Evolutionary conservation across 2,888 invertebrate genomes (phyloP).

Genomic region (Petrophora chlorosata): DNA sequence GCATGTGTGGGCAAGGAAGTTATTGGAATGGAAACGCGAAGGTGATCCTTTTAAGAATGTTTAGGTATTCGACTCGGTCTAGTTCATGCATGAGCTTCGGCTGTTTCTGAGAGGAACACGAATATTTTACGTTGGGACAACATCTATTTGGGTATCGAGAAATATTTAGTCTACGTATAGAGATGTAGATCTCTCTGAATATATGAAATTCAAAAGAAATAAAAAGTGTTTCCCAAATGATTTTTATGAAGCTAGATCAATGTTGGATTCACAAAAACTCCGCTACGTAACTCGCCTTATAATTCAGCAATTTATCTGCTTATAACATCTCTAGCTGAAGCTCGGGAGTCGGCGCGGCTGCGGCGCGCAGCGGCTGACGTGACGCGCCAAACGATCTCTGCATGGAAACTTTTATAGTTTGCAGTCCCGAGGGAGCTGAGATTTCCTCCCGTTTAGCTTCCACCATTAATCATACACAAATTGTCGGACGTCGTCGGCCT

Average conservation of each 20-base stretch:
- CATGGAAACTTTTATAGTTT: conserved; percentile 41
- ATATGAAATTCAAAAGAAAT: too few species aligned
- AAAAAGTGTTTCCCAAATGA: too few species aligned
- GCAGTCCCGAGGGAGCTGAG: conserved; percentile 40
- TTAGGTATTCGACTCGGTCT: conserved; percentile 27
- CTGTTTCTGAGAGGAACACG: conserved; percentile 2
- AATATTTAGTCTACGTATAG: background rate
- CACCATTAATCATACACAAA: conserved; percentile 69
- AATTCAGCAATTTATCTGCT: conserved; percentile 8
- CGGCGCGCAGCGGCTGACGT: background rate
- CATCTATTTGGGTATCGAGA: background rate
- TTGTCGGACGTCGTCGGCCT: conserved; percentile 49
- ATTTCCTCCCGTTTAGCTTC: conserved; percentile 42
- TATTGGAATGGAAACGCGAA: conserved; percentile 20
- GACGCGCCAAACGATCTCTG: conserved; percentile 13
- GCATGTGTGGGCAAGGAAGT: conserved; percentile 13
- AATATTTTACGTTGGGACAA: conserved; percentile 6
- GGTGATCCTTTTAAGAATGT: conserved; percentile 20
- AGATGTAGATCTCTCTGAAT: too few species aligned
- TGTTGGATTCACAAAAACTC: too few species aligned
- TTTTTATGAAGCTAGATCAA: too few species aligned
- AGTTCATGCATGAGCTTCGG: conserved; percentile 13
- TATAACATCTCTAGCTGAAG: too few species aligned
- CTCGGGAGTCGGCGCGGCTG: too few species aligned
- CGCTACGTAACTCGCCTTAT: background rate